A percentile compares a stretch with the other conserved stretches of the same genome.
These are phyloP conservation scores for Agrotis clavis DNA, from an alignment of 2,888 invertebrate species.

Conservation along the genomic window DNA sequence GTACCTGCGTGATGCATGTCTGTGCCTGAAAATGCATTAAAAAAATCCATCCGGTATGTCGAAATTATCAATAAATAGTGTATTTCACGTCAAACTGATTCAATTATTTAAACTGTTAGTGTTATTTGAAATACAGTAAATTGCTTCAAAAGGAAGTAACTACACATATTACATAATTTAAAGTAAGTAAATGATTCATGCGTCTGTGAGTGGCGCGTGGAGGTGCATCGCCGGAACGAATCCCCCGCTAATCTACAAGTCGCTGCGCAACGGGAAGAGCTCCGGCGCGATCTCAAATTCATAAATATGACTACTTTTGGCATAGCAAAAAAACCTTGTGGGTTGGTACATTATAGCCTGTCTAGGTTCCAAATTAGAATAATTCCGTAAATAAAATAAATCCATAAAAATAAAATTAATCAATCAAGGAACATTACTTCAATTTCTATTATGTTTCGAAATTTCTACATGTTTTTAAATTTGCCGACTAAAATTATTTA, in stretches of 20 bases:
- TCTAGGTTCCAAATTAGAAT: slow-evolving; percentile 27
- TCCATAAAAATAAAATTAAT: slow-evolving; percentile 43
- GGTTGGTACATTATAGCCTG: slow-evolving; percentile 24
- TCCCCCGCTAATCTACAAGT: no score
- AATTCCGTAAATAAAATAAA: slow-evolving; percentile 55
- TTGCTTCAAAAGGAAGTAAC: neutral
- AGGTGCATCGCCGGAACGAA: no score
- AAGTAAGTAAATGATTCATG: neutral
- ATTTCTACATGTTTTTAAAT: slow-evolving; percentile 37
- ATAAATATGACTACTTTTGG: no score
- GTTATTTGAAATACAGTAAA: neutral
- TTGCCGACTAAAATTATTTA: slow-evolving; percentile 29
- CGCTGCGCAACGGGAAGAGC: no score
- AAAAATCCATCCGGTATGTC: neutral
- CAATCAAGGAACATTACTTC: slow-evolving; percentile 47
- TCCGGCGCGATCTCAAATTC: neutral
- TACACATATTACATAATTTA: neutral
- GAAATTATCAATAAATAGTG: neutral
- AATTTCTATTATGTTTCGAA: slow-evolving; percentile 59
- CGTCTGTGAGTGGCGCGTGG: no score
- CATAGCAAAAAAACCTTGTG: slow-evolving; percentile 5
- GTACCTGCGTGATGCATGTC: no score
- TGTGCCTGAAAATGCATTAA: neutral
- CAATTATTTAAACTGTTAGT: neutral
- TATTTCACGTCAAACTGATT: neutral